Percentiles rank a stretch among this genome's conserved stretches.
phyloP scores from a whole-genome alignment of 2,113 vertebrate species.

The Lonchura striata region DNA sequence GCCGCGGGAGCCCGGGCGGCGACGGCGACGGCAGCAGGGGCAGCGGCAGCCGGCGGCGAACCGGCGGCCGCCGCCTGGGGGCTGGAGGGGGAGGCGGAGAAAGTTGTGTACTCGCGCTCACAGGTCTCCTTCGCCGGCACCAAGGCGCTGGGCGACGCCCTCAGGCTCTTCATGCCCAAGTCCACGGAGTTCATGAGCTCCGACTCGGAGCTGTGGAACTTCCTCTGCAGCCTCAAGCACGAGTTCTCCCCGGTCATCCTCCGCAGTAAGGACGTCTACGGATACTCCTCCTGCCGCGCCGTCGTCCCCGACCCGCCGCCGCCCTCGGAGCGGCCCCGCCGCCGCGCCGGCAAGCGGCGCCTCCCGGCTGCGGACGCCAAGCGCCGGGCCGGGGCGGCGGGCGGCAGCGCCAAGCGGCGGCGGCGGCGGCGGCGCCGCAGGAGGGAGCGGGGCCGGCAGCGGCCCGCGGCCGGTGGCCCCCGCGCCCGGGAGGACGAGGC shows the following conservation, averaged over 20 bases:
- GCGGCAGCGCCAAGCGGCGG: too few relatives aligned
- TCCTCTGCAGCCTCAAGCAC: slow-evolving; percentile 81
- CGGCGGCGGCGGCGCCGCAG: too few relatives aligned
- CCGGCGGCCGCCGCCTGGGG: not conserved
- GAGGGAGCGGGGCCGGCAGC: not conserved
- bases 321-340: not conserved
- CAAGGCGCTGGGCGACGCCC: slow-evolving; percentile 77
- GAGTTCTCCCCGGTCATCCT: slow-evolving; percentile 80
- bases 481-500: not conserved
- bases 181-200: slow-evolving; percentile 82
- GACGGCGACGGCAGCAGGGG: not conserved
- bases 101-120: slow-evolving; percentile 79
- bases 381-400: too few relatives aligned
- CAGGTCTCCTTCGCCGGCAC: slow-evolving; percentile 75
- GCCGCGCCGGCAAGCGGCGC: not conserved
- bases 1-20: not conserved
- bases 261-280: slow-evolving; percentile 81
- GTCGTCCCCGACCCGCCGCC: slow-evolving; percentile 69
- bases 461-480: not conserved
- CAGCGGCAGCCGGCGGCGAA: not conserved
- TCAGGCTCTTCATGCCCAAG: slow-evolving; percentile 79
- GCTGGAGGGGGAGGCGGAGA: slow-evolving; percentile 62
- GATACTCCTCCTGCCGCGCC: slow-evolving; percentile 77
- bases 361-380: too few relatives aligned
- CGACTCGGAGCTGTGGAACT: slow-evolving; percentile 81